A percentile compares a stretch with the other conserved stretches of the same genome.
These are phyloP conservation scores for Polylopha cassiicola DNA, from an alignment of 2,888 invertebrate species.

Conservation along the genomic window DNA sequence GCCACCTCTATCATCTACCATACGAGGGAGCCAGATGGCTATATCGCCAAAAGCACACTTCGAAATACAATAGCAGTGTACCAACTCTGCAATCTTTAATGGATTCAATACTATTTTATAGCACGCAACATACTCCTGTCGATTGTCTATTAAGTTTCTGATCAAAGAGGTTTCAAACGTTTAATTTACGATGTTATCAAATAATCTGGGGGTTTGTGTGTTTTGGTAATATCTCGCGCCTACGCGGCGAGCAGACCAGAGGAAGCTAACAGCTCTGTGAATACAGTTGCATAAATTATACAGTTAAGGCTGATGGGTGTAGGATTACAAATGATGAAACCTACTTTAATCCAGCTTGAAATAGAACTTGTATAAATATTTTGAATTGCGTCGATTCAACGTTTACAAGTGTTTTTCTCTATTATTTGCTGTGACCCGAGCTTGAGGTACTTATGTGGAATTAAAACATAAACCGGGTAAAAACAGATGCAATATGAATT, in stretches of 20 bases:
- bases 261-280: constrained; percentile 4
- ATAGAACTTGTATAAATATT: too few species aligned
- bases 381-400: too few species aligned
- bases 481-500: too few species aligned
- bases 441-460: too few species aligned
- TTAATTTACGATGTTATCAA: constrained; percentile 9
- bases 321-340: too few species aligned
- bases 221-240: constrained; percentile 5
- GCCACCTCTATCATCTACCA: constrained; percentile 1
- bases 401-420: too few species aligned
- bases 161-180: constrained; percentile 7
- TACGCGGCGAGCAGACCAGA: background rate
- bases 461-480: background rate
- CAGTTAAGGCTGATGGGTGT: too few species aligned
- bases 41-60: background rate
- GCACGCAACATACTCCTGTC: constrained; percentile 24
- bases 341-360: too few species aligned
- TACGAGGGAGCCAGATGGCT: constrained; percentile 7
- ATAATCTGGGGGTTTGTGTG: background rate
- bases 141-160: constrained; percentile 7
- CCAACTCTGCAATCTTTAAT: constrained; percentile 41
- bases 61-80: constrained; percentile 1
- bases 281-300: constrained; percentile 2
- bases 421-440: too few species aligned
- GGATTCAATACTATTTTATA: constrained; percentile 44